Base-by-base conservation (phyloP, 2,888 invertebrate species). In the Ophioninae sp. region DNA sequence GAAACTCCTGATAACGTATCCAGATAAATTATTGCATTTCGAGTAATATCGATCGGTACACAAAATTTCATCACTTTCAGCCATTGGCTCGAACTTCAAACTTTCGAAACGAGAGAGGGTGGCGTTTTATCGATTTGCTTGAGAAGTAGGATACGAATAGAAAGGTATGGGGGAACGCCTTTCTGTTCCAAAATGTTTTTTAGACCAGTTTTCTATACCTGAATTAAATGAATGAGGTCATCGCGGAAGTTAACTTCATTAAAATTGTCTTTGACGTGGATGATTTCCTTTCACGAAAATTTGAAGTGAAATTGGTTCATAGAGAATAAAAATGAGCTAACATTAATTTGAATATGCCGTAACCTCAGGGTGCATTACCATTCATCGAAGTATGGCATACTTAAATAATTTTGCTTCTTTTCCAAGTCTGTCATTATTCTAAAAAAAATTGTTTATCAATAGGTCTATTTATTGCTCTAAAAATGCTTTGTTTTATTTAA, bases 61-160 rank as follows among this genome's bases (percentile, higher is more conserved):
- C 51, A 13, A 10, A 64, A 30, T 51, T 30, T 74, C 20, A 23
- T 30, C 44, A 30, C 6, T 64, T 22, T 20, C 23, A 9, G 41
- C 17, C 41, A 10, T 39, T 22, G 30, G 51, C 13, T 64, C 20
- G 63, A 10, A 22, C 6, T 23, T 22, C 58, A 39, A 13, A 37
- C 30, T 20, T 37, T 10, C 10, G 44, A 20, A 39, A 64, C 63
- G 64, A 20, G 64, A 64, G 51, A 37, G 74, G 84, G 59, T 69
- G 81, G 63, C 72, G 69, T 76, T 84, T 83, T 91, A 92, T 92
- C 91, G 92, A 92, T 92, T 91, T 89, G 87, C 88, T 89, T 88
- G 88, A 88, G 81, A 65, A 79, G 64, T 64, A 9, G 20, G 37
- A 64, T 17, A 13, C 9, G 30, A 30, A 23, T 64, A 64, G 23